phyloP scores from a whole-genome alignment of 2,113 vertebrate species.

The Tachysurus fulvidraco region DNA sequence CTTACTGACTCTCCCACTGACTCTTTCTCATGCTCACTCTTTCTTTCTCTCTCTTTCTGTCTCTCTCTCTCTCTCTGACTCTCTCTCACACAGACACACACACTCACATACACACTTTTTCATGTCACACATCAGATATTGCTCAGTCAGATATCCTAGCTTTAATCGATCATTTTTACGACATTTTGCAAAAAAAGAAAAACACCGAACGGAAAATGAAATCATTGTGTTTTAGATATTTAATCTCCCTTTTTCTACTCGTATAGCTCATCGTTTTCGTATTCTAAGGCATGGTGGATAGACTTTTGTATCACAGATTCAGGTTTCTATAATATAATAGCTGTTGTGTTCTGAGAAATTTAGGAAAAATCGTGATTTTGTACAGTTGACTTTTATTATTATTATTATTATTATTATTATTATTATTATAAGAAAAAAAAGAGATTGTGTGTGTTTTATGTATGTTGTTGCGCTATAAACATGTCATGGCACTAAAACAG shows the following conservation, averaged over 20 bases:
- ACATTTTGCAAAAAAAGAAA: constrained; percentile 84
- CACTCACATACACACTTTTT: constrained; percentile 60
- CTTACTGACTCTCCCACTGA: constrained; percentile 68
- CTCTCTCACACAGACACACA: constrained; percentile 68
- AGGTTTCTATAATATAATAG: constrained; percentile 85
- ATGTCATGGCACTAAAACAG: constrained; percentile 97
- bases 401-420: constrained; percentile 35
- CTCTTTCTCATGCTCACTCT: background rate
- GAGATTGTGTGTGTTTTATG: constrained; percentile 96
- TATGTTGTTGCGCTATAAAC: constrained; percentile 90
- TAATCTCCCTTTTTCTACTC: constrained; percentile 97
- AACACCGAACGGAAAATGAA: background rate
- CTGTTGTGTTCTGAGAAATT: constrained; percentile 95
- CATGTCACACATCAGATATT: background rate
- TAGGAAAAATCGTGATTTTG: constrained; percentile 88
- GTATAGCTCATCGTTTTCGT: constrained; percentile 99
- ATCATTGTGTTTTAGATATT: constrained; percentile 99
- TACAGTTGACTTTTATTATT: constrained; percentile 92
- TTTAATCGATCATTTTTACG: constrained; percentile 93
- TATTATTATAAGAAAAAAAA: constrained; percentile 84
- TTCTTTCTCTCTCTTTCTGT: too few species aligned
- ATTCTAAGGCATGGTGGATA: constrained; percentile 99
- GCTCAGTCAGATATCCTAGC: constrained; percentile 87
- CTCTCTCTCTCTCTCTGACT: background rate
- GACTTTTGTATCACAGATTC: constrained; percentile 97